phyloP scores from a whole-genome alignment of 2,888 invertebrate species.

The Pyrrhosoma nymphula region DNA sequence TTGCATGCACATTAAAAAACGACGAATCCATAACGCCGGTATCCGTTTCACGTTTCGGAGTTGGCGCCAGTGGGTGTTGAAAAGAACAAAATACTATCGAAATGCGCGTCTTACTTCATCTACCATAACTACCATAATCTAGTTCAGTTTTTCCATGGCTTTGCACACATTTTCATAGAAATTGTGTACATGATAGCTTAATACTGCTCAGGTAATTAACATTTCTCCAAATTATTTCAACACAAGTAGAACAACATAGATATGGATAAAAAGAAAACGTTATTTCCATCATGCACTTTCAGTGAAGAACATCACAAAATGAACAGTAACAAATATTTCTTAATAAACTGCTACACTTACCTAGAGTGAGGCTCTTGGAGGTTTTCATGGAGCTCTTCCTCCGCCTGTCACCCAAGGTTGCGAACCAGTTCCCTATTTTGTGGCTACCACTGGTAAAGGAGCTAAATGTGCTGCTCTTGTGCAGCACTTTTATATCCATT shows the following conservation, averaged over 20 bases:
- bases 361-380: slow-evolving; percentile 75
- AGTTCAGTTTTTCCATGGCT: not conserved
- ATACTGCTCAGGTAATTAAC: not conserved
- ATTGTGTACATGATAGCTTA: no score
- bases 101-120: slow-evolving; percentile 42
- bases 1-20: no score
- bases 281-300: not conserved
- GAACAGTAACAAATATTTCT: not conserved
- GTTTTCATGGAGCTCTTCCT: slow-evolving; percentile 75
- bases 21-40: no score
- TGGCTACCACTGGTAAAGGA: slow-evolving; percentile 76
- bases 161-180: not conserved
- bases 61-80: not conserved
- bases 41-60: not conserved
- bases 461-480: slow-evolving; percentile 78
- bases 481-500: slow-evolving; percentile 77
- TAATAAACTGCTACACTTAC: slow-evolving; percentile 72
- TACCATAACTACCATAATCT: not conserved
- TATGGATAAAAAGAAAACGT: no score
- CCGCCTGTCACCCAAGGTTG: slow-evolving; percentile 76
- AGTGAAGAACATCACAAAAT: not conserved
- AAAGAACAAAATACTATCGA: slow-evolving; percentile 33
- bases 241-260: no score
- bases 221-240: not conserved
- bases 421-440: slow-evolving; percentile 78